Percentiles rank a stretch among this genome's conserved stretches.
Evolutionary conservation across 2,888 invertebrate genomes (phyloP).

Genomic region (Diabrotica balteata): DNA sequence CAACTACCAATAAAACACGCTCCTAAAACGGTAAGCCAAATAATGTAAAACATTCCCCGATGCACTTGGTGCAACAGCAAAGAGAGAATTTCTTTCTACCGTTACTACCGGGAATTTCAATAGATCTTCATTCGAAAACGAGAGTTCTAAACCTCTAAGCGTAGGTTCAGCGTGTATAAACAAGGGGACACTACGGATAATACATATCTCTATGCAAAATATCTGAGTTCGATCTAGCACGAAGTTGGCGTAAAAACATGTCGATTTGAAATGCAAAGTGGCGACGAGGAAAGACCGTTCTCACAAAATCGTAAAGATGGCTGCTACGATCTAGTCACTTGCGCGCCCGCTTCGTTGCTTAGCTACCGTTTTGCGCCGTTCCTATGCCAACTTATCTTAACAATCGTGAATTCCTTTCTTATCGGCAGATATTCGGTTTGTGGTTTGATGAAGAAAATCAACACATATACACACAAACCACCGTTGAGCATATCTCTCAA

Average conservation of each 20-base stretch:
- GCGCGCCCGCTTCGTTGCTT: constrained; percentile 27
- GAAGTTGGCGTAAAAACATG: constrained; percentile 57
- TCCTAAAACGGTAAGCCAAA: constrained; percentile 11
- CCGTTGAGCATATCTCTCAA: too few relatives aligned
- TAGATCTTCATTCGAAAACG: constrained; percentile 48
- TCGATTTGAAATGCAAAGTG: constrained; percentile 58
- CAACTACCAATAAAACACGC: constrained; percentile 1
- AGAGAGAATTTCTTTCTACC: constrained; percentile 21
- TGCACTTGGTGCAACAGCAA: constrained; percentile 3
- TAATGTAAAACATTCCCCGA: constrained; percentile 30
- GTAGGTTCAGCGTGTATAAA: constrained; percentile 50
- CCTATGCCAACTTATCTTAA: constrained; percentile 48
- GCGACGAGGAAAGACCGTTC: constrained; percentile 49
- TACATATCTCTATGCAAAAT: constrained; percentile 58
- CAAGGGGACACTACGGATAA: constrained; percentile 44
- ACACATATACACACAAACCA: not conserved
- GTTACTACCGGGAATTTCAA: constrained; percentile 40
- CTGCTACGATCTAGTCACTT: constrained; percentile 41
- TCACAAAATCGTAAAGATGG: constrained; percentile 55
- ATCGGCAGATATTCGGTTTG: constrained; percentile 40
- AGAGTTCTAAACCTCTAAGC: constrained; percentile 38
- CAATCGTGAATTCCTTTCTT: constrained; percentile 55
- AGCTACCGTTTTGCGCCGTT: constrained; percentile 46
- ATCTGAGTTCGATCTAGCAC: constrained; percentile 57
- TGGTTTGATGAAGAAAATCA: constrained; percentile 4